Conservation (phyloP, 2,113 vertebrate genomes). For the Labrus mixtus region DNA sequence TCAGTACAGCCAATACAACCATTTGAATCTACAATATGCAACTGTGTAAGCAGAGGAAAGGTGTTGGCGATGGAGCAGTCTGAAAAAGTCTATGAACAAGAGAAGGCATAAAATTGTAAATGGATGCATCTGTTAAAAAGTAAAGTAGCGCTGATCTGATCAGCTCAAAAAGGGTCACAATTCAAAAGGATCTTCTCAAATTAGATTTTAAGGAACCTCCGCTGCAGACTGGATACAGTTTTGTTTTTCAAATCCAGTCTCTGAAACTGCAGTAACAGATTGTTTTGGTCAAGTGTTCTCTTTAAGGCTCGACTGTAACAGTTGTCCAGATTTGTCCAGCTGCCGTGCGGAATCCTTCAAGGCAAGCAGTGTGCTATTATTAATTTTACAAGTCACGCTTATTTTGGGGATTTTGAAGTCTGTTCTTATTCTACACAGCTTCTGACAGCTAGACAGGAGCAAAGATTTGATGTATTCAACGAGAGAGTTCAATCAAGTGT, state of each 20-base stretch:
- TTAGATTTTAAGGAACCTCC: neutral
- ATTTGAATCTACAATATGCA: slow-evolving; percentile 1
- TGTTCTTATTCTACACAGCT: neutral
- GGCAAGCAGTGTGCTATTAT: neutral
- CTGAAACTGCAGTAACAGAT: slow-evolving; percentile 5
- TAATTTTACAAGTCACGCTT: neutral
- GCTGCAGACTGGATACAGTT: neutral
- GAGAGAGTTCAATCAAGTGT: neutral
- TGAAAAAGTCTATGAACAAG: neutral
- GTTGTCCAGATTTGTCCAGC: neutral
- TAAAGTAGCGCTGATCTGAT: neutral
- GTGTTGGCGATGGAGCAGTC: neutral
- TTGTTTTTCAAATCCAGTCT: slow-evolving; percentile 9
- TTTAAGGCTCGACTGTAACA: neutral
- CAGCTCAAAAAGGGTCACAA: neutral
- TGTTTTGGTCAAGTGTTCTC: neutral
- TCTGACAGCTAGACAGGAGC: neutral
- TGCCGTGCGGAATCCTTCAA: neutral
- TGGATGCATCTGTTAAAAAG: slow-evolving; percentile 1
- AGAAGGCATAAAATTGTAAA: slow-evolving; percentile 7
- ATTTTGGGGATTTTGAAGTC: neutral
- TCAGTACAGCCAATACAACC: slow-evolving; percentile 3
- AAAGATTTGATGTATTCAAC: neutral
- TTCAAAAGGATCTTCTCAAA: neutral
- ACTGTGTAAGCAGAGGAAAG: slow-evolving; percentile 2